phyloP scores from a whole-genome alignment of 2,797 vertebrate genomes.

The Hirundo rustica region DNA sequence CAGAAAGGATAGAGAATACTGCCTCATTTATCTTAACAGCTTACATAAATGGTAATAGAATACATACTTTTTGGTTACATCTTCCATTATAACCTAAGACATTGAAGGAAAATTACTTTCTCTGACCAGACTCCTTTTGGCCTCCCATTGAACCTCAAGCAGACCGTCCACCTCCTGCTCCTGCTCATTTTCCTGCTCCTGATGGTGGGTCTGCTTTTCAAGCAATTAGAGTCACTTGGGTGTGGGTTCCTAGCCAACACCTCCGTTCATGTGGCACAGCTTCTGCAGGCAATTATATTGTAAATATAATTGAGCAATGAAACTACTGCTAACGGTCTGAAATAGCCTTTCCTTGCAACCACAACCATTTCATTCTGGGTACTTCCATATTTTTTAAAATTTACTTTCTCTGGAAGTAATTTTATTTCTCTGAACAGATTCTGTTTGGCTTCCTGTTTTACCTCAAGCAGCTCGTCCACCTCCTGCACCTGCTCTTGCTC shows the following conservation, averaged over 20 bases:
- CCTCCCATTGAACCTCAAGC: too few relatives aligned
- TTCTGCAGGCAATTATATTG: not conserved
- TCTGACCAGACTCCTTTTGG: too few relatives aligned
- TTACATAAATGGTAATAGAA: too few relatives aligned
- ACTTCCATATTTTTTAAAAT: not conserved
- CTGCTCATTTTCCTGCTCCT: not conserved
- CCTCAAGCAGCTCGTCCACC: too few relatives aligned
- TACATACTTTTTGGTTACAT: not conserved
- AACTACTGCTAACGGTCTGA: not conserved
- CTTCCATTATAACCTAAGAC: not conserved
- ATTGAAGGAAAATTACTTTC: too few relatives aligned
- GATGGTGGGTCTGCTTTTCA: slow-evolving; percentile 71
- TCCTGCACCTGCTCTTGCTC: too few relatives aligned
- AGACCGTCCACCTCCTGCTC: too few relatives aligned
- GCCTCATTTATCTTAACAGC: not conserved
- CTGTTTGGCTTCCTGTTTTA: not conserved
- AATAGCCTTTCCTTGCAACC: too few relatives aligned
- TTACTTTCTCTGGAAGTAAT: not conserved
- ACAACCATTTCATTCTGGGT: too few relatives aligned
- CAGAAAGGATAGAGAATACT: not conserved
- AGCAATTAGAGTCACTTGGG: not conserved
- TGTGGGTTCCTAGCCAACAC: not conserved
- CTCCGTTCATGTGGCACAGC: not conserved
- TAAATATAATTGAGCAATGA: not conserved
- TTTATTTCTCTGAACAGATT: too few relatives aligned